Conservation (phyloP, 2,797 vertebrate species). For the Mionectes olivaceus region DNA sequence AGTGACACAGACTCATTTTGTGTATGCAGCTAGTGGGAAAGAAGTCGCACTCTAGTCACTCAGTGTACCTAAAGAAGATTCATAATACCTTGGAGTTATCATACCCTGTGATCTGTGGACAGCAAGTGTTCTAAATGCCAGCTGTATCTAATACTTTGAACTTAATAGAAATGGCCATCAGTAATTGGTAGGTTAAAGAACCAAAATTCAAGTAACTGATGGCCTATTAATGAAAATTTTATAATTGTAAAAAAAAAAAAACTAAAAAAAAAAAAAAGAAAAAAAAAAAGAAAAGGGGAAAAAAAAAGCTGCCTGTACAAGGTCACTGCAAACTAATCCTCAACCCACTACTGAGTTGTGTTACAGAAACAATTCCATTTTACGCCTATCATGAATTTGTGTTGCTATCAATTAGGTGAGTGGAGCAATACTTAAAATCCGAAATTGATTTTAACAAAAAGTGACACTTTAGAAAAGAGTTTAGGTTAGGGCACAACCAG, state of each 20-base stretch:
- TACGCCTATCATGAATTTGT: conserved; percentile 52
- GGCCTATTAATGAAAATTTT: conserved; percentile 66
- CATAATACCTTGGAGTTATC: conserved; percentile 21
- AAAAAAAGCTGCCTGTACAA: background rate
- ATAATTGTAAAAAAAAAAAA: background rate
- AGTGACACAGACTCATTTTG: conserved; percentile 56
- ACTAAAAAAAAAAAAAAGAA: too few relatives aligned
- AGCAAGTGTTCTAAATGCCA: background rate
- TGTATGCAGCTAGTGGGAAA: conserved; percentile 43
- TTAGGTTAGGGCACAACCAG: conserved; percentile 56
- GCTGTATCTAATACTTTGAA: background rate
- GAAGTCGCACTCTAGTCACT: conserved; percentile 35
- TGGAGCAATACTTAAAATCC: conserved; percentile 54
- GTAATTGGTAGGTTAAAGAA: background rate
- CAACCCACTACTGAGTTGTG: conserved; percentile 24
- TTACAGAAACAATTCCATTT: conserved; percentile 59
- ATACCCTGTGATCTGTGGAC: background rate
- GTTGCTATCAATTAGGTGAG: conserved; percentile 70
- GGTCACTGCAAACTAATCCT: conserved; percentile 29
- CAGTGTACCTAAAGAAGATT: conserved; percentile 35
- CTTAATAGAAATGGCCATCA: background rate
- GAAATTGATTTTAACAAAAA: conserved; percentile 75
- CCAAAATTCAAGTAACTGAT: conserved; percentile 74
- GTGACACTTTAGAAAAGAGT: conserved; percentile 65
- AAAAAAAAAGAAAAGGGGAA: background rate